Base-by-base conservation (phyloP, 2,888 invertebrate species). In the Apamea crenata region DNA sequence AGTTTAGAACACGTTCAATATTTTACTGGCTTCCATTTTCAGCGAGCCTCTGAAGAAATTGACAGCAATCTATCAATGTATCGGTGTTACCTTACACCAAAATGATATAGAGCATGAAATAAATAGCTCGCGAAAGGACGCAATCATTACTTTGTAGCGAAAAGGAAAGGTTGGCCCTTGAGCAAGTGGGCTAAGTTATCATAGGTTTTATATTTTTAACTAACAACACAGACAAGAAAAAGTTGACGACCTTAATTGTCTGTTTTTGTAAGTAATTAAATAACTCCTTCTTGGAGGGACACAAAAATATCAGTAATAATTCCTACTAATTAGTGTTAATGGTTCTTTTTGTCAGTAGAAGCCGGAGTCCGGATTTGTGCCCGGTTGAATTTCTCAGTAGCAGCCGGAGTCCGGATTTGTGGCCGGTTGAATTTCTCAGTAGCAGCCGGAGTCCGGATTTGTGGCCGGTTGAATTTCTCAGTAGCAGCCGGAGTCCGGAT, bases 101-200 rank as follows among this genome's bases (percentile, higher is more conserved):
- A 50, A 56, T 47, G 53, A 66, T 71, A 47, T 65, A 82, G 74
- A 71, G 29, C 74, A 82, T 59, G 76, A n/a, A 21, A 77, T 73
- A 81, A 69, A 36, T 18, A 36, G 71, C 32, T 67, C 14, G 72
- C 47, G 67, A 69, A 81, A 75, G 84, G 76, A 82, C 77, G 61
- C 78, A 70, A 65, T 44, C 14, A 61, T 72, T 75, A 61, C 18
- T 21, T 53, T 63, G 12, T 29, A 40, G 40, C 56, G 70, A 77
- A 84, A 80, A 56, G 21, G 75, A 81, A 85, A 78, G 74, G 50
- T 74, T 53, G 40, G 66, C 21, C 82, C 82, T 85, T 85, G 82
- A 74, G 25, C 21, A 71, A 71, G 76, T 78, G 74, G 78, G 75
- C 68, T 68, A 72, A 44, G 10, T 63, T 83, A 71, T 29, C 59